A percentile compares a stretch with the other conserved stretches of the same genome.
These are phyloP conservation scores for Riparia riparia DNA, from an alignment of 2,113 vertebrate genomes.

Conservation along the genomic window DNA sequence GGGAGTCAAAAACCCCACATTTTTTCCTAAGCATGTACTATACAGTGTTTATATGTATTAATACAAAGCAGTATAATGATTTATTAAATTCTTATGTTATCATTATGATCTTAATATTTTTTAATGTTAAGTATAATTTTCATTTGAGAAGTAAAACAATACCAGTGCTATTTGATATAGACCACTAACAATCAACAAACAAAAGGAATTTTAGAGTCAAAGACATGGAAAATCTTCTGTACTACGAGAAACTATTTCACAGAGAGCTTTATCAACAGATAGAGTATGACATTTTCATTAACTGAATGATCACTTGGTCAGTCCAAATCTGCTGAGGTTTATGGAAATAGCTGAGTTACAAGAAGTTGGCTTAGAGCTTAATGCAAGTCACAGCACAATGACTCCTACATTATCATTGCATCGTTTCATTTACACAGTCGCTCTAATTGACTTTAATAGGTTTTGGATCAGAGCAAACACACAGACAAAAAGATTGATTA, in stretches of 20 bases:
- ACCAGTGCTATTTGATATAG: neutral
- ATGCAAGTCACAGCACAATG: slow-evolving; percentile 39
- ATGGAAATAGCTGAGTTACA: slow-evolving; percentile 11
- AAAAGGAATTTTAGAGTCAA: neutral
- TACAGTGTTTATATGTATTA: neutral
- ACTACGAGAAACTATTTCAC: neutral
- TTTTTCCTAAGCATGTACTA: neutral
- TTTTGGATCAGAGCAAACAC: slow-evolving; percentile 52
- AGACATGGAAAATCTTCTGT: neutral
- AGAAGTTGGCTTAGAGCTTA: slow-evolving; percentile 30
- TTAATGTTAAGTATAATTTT: neutral
- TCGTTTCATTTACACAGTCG: slow-evolving; percentile 49
- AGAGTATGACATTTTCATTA: slow-evolving; percentile 46
- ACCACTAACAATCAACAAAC: neutral
- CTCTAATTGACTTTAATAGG: slow-evolving; percentile 61
- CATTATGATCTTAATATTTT: neutral
- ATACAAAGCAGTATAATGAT: neutral
- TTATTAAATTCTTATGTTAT: neutral
- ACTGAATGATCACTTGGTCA: slow-evolving; percentile 22
- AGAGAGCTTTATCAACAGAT: slow-evolving; percentile 22
- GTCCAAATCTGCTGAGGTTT: slow-evolving; percentile 48
- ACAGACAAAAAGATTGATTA: slow-evolving; percentile 46
- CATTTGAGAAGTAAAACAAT: neutral
- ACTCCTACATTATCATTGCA: slow-evolving; percentile 53
- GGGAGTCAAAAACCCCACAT: fast-evolving